Evolutionary conservation across 2,888 invertebrate species (phyloP).

Genomic region (Dasypolia templi): DNA sequence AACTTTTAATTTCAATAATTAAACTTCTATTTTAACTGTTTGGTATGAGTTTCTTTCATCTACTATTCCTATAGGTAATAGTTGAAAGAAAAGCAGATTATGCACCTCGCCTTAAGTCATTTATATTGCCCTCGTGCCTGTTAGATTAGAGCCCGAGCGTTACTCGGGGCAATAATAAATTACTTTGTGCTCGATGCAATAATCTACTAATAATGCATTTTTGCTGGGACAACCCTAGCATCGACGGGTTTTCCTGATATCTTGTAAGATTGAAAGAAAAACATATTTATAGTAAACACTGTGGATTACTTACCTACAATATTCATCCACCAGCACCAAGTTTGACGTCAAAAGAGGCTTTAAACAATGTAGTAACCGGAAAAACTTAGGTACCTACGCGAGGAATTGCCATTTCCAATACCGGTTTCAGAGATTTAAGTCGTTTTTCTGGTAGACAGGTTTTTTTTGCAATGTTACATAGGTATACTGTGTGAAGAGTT

Average conservation of each 20-base stretch:
- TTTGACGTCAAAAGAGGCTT: neutral
- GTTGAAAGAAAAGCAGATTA: too few relatives aligned
- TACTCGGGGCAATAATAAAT: too few relatives aligned
- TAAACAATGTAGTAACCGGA: neutral
- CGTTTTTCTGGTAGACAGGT: neutral
- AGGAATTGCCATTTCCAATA: neutral
- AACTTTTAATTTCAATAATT: too few relatives aligned
- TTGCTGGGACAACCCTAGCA: slow-evolving; percentile 6
- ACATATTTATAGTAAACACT: slow-evolving; percentile 6
- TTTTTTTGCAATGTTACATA: too few relatives aligned
- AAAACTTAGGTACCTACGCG: neutral
- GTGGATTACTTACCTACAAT: neutral
- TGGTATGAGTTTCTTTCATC: too few relatives aligned
- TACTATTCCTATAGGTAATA: too few relatives aligned
- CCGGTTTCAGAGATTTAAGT: neutral
- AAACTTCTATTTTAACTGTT: too few relatives aligned
- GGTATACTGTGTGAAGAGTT: too few relatives aligned
- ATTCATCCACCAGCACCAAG: neutral
- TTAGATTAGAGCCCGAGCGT: too few relatives aligned
- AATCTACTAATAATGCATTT: neutral
- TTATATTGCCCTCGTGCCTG: too few relatives aligned
- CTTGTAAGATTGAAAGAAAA: neutral
- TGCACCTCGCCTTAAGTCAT: too few relatives aligned
- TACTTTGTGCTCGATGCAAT: too few relatives aligned
- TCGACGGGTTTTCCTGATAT: slow-evolving; percentile 4